Base-by-base conservation (phyloP, 1,140 invertebrate species). In the Chironomus striatipennis region DNA sequence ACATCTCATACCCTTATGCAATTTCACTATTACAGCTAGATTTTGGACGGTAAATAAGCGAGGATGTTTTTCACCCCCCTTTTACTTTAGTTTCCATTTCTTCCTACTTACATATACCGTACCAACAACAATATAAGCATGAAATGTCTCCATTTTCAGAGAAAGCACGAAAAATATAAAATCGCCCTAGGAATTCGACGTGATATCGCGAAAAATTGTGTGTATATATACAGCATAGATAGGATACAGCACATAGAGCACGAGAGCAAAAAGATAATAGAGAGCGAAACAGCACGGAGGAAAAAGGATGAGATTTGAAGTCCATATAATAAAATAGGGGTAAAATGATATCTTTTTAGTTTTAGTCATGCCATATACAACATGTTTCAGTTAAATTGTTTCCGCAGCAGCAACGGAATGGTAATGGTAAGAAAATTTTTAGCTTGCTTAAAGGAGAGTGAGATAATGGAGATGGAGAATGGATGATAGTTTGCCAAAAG, bases 171-270 rank as follows among this genome's bases (percentile, higher is more conserved):
- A 57, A 57, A 70, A 21, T 18, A 70, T 70, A 17, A 70, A 70
- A 70, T 70, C 17, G 65, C 65, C 65, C 65, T 70, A 70, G 65
- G 65, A 70, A 70, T 20, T 20, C 6, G 17, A 70, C 65, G 65
- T 70, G 65, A 70, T 70, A 70, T 70, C 65, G 65, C 65, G 65
- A 70, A 70, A 70, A 20, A 10, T 70, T 70, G 15, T 47, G 9
- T 9, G 43, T 47, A 10, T 47, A 10, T 43, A 15, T 47, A 12
- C 12, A 57, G 43, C 7, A 8, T 47, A 47, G 47, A 57, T n/a
- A 12, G 47, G 8, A 15, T 47, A 57, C 4, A 70, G 47, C 47
- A 57, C 9, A 57, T 57, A n/a, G 47, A n/a, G 47, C 7, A 57
- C 47, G 47, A 57, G 24, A 34, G n/a, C n/a, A n/a, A n/a, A n/a